Evolutionary conservation across 2,113 vertebrate genomes (phyloP).

Genomic region (Thalassoma bifasciatum): DNA sequence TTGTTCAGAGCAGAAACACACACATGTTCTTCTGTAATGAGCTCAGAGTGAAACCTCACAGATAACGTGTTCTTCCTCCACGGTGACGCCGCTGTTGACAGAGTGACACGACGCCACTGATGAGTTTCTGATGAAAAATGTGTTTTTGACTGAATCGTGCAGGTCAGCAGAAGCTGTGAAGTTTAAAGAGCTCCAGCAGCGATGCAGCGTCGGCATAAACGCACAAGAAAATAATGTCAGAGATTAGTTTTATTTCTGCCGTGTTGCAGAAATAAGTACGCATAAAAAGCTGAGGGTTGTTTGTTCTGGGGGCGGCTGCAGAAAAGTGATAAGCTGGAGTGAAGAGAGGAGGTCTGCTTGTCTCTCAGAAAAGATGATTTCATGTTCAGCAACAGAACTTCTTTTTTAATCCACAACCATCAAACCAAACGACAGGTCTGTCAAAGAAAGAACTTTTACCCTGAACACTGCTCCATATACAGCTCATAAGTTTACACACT

Average conservation of each 20-base stretch:
- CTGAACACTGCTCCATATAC: too few species aligned
- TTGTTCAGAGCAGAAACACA: too few species aligned
- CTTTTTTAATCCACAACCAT: not conserved
- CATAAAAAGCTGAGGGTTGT: not conserved
- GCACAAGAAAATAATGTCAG: not conserved
- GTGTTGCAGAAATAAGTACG: not conserved
- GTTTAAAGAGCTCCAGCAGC: constrained; percentile 12
- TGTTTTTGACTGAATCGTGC: not conserved
- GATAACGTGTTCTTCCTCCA: not conserved
- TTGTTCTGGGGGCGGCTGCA: constrained; percentile 19
- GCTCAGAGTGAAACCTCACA: not conserved
- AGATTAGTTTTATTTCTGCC: not conserved
- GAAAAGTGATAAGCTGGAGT: constrained; percentile 1
- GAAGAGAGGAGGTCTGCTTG: not conserved
- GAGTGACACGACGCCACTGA: not conserved
- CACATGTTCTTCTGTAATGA: not conserved
- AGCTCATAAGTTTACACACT: too few species aligned
- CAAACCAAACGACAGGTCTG: too few species aligned
- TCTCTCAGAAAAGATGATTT: not conserved
- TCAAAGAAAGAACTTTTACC: not conserved
- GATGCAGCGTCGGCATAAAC: constrained; percentile 1
- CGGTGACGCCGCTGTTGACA: constrained; percentile 1
- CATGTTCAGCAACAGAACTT: too few species aligned
- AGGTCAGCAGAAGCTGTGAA: constrained; percentile 27
- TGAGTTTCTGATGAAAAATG: constrained; percentile 3